Evolutionary conservation across 2,888 invertebrate genomes (phyloP).

Genomic region (Heliconius sara): DNA sequence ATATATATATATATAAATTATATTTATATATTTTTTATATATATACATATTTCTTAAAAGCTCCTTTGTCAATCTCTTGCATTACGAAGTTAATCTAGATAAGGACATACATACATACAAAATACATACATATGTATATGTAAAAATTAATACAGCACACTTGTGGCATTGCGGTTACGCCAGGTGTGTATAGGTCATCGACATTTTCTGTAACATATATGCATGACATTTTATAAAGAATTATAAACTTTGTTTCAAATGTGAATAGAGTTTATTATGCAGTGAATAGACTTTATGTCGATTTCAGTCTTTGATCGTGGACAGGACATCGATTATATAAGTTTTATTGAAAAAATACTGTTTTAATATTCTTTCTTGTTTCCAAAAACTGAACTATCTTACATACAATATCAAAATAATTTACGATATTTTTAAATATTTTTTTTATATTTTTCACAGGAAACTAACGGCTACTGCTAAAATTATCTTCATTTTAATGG

Average conservation of each 20-base stretch:
- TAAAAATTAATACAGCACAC: conserved; percentile 47
- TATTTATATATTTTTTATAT: no score
- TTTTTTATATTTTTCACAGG: no score
- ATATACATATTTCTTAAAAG: not conserved
- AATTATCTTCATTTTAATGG: no score
- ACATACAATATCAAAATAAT: no score
- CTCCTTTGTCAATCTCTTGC: conserved; percentile 10
- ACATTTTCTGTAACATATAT: conserved; percentile 54
- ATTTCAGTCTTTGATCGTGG: conserved; percentile 21
- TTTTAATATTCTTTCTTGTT: not conserved
- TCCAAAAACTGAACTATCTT: not conserved
- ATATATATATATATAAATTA: not conserved
- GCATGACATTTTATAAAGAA: conserved; percentile 25
- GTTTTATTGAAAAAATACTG: conserved; percentile 40
- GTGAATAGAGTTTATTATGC: conserved; percentile 20
- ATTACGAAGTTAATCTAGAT: conserved; percentile 38
- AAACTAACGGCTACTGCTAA: no score
- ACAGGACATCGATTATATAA: conserved; percentile 46
- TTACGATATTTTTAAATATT: no score
- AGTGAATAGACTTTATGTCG: not conserved
- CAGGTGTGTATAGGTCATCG: conserved; percentile 58
- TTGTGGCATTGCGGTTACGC: conserved; percentile 56
- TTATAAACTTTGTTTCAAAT: conserved; percentile 28
- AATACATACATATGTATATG: conserved; percentile 33
- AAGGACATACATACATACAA: conserved; percentile 33